Evolutionary conservation across 2,113 vertebrate genomes (phyloP).

Genomic region (Panurus biarmicus): DNA sequence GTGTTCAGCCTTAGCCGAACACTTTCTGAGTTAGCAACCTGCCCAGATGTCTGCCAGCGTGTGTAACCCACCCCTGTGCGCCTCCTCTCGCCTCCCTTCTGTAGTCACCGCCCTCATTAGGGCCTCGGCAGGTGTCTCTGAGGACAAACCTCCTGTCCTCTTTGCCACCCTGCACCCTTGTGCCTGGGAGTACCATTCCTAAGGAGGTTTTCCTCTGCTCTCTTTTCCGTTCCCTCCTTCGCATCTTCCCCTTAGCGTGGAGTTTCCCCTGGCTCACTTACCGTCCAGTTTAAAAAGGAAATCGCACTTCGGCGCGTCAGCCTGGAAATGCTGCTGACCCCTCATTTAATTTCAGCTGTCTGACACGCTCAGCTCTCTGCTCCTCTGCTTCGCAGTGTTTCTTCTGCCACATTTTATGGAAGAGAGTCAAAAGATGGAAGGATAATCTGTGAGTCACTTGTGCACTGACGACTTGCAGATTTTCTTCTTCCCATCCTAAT

Average conservation of each 20-base stretch:
- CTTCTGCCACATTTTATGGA: constrained; percentile 26
- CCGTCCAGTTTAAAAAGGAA: not conserved
- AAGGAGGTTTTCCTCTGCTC: not conserved
- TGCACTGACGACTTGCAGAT: constrained; percentile 30
- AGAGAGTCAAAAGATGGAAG: constrained; percentile 7
- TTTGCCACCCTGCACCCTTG: not conserved
- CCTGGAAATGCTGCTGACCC: not conserved
- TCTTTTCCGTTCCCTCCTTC: not conserved
- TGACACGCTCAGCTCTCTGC: not conserved
- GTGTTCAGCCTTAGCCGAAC: not conserved
- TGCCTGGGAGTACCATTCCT: not conserved
- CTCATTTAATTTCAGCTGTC: not conserved
- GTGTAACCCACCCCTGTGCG: not conserved
- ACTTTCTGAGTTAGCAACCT: no score
- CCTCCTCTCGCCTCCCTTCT: not conserved
- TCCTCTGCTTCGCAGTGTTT: constrained; percentile 21
- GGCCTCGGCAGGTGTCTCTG: not conserved
- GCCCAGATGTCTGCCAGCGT: no score
- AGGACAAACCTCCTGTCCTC: not conserved
- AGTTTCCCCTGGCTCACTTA: not conserved
- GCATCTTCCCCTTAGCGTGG: not conserved
- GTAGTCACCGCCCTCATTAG: not conserved
- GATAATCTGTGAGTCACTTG: constrained; percentile 39
- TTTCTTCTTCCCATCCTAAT: not conserved
- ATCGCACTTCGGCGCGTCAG: not conserved